A percentile compares a stretch with the other conserved stretches of the same genome.
Evolutionary conservation across 2,888 invertebrate genomes (phyloP).

Genomic region (Tryphoninae sp.): DNA sequence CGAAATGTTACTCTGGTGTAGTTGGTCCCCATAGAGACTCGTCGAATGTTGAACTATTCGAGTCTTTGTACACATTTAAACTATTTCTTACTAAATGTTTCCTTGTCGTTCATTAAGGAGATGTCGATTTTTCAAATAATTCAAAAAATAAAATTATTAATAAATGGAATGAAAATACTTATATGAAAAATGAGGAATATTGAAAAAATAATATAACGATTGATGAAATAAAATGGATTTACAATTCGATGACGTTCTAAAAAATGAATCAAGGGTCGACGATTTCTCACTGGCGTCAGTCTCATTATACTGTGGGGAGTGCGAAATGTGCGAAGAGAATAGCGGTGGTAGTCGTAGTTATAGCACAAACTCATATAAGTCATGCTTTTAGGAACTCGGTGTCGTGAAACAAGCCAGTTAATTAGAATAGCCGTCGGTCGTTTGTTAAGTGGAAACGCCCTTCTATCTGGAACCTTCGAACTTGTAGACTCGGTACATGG

Average conservation of each 20-base stretch:
- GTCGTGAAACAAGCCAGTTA: constrained; percentile 37
- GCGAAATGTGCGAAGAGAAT: not conserved
- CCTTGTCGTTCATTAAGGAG: too few species aligned
- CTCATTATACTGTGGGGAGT: constrained; percentile 28
- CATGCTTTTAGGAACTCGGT: not conserved
- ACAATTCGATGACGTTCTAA: not conserved
- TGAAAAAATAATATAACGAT: not conserved
- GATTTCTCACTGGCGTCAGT: constrained; percentile 25
- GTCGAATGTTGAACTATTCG: not conserved
- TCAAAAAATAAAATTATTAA: too few species aligned
- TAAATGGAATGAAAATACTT: too few species aligned
- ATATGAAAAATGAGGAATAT: too few species aligned
- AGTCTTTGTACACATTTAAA: not conserved
- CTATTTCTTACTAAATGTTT: too few species aligned
- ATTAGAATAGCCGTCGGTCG: constrained; percentile 36
- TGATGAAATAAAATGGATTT: not conserved
- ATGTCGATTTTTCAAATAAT: too few species aligned
- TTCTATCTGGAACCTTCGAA: constrained; percentile 65
- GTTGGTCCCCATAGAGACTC: not conserved
- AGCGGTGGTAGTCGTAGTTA: not conserved
- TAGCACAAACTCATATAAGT: constrained; percentile 22
- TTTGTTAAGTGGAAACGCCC: constrained; percentile 34
- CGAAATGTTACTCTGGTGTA: not conserved
- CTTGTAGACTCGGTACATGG: constrained; percentile 76
- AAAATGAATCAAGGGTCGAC: not conserved